Conservation (phyloP, 2,113 vertebrate genomes). For the Carassius gibelio region DNA sequence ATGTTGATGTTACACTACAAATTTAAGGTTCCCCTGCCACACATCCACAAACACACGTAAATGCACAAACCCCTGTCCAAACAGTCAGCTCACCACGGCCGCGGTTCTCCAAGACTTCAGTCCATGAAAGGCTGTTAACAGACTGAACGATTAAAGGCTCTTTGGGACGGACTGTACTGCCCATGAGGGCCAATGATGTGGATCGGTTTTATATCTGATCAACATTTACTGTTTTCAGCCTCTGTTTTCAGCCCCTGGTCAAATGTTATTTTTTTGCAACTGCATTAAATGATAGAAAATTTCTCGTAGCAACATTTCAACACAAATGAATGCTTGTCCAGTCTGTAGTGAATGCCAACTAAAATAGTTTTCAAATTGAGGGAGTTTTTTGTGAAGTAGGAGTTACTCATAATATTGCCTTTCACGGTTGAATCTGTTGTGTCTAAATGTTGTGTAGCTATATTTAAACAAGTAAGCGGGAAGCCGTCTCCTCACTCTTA, state of each 20-base stretch:
- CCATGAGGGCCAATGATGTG: background rate
- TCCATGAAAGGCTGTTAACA: constrained; percentile 5
- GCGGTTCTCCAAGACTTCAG: background rate
- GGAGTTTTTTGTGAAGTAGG: background rate
- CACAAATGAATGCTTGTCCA: background rate
- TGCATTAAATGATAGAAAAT: background rate
- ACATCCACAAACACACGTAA: constrained; percentile 38
- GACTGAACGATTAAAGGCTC: constrained; percentile 8
- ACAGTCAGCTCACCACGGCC: background rate
- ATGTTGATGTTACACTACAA: constrained; percentile 31
- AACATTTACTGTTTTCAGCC: background rate
- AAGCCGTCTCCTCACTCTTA: background rate
- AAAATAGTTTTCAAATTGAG: background rate
- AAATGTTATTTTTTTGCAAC: background rate
- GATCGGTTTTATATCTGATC: constrained; percentile 7
- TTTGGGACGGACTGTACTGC: background rate
- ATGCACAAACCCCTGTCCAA: constrained; percentile 22
- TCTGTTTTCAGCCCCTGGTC: background rate
- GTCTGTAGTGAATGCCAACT: background rate
- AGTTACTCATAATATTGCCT: constrained; percentile 11
- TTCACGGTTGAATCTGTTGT: constrained; percentile 3
- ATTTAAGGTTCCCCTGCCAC: constrained; percentile 21
- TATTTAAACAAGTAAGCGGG: background rate
- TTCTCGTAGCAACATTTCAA: background rate
- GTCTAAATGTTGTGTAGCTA: constrained; percentile 13